Evolutionary conservation across 2,113 vertebrate species (phyloP), one percentile per base, ranked within the genome.

Genomic region (Phylloscopus whistleri): DNA sequence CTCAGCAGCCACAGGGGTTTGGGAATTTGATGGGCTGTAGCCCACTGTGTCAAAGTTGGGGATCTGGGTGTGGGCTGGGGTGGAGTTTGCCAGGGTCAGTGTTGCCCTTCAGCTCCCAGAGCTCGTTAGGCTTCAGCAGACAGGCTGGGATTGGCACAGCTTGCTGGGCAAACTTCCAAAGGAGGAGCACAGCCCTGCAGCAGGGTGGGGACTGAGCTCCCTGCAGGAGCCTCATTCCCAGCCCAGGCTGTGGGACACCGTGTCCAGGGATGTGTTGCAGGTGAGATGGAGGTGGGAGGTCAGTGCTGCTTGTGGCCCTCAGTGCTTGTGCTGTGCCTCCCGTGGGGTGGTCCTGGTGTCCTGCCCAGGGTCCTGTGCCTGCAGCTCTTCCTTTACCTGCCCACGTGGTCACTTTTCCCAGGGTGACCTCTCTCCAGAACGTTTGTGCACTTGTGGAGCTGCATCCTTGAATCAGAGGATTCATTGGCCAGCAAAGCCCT

Each of bases 351-450:
- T 51, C 27, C 73, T 74, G 72, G n/a, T 70, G 82, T 84, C 63
- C 59, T 90, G 35, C 74, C 51, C 16, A 1, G 0, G 0, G 9
- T n/a, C 56, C 55, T 80, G 59, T 5, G 11, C 33, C 59, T 10
- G 0, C 22, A 79, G 30, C 52, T 31, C 59, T 49, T 11, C 33
- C 31, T 43, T 13, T 46, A n/a, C 37, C 21, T 73, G 59, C 27
- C 75, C 55, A 15, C 4, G 0, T 21, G 20, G 16, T 68, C 30
- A 3, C 55, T 70, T 94, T 58, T 55, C 72, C 48, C 21, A 18
- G 70, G 24, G 19, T 28, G 35, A 30, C 41, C 51, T 58, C 10
- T 30, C 13, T 79, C 56, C 27, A 7, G 75, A 11, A 1, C 27
- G 2, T 30, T 8, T 35, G 48, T 48, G 52, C 63, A 4, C 52